Conservation (phyloP, 2,797 vertebrate species). For the Emys orbicularis region DNA sequence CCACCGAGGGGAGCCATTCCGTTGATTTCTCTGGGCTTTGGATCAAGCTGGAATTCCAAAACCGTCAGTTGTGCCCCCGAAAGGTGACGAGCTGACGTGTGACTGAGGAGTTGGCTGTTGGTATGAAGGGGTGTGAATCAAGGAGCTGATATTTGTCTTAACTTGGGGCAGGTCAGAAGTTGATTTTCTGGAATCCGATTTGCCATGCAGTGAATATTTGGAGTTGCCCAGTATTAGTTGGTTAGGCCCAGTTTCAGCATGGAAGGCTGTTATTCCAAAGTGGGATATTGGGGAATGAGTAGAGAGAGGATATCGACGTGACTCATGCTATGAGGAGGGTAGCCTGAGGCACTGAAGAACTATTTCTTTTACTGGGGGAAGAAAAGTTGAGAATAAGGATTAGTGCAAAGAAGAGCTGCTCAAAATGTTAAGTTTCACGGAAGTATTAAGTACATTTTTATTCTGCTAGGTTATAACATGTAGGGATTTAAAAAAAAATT, state of each 20-base stretch:
- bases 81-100: background rate
- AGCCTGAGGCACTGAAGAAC: background rate
- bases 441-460: background rate
- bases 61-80: background rate
- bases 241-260: background rate
- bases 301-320: background rate
- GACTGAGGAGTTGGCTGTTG: background rate
- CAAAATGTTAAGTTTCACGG: background rate
- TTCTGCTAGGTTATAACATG: background rate
- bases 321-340: background rate
- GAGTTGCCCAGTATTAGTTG: background rate
- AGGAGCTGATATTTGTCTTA: background rate
- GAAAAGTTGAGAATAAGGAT: background rate
- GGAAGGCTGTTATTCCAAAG: background rate
- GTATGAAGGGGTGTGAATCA: background rate
- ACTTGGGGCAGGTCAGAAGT: background rate
- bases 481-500: background rate
- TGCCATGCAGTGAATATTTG: background rate
- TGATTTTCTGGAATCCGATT: background rate
- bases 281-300: background rate
- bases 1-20: background rate
- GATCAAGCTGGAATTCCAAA: background rate
- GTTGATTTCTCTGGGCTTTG: background rate
- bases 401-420: background rate
- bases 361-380: background rate